Evolutionary conservation across 2,797 vertebrate genomes (phyloP), one percentile per base, ranked within the genome.

Genomic region (Muscicapa comitata): DNA sequence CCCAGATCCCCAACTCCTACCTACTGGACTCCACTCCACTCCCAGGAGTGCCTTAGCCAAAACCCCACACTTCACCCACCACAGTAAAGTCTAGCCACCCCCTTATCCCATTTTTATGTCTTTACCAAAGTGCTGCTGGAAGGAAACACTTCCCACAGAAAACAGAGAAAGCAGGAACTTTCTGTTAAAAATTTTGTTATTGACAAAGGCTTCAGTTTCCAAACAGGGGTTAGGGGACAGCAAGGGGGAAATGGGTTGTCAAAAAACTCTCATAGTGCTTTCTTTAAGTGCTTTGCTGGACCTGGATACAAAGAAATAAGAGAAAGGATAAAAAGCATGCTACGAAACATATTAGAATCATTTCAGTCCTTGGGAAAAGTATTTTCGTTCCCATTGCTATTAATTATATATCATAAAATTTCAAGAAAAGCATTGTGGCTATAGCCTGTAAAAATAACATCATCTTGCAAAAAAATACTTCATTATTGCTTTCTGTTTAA

Each of bases 241-340:
- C 5, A 70, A 11, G 35, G 17, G n/a, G 53, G 47, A 82, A 94
- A 88, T 19, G 4, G 14, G 24, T 68, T 94, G 94, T 90, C 90
- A 91, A 51, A 84, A 37, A 93, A 40, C 25, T 93, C 73, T 81
- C 48, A 35, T 58, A 83, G 76, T 90, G 37, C 75, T 77, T 78
- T 85, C 57, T 94, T 90, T 95, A 96, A 95, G 96, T 95, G 91
- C 73, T 91, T 93, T 96, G 82, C 31, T 96, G 93, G 95, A 96
- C 57, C 93, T 59, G 63, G 51, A 75, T 90, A 37, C 38, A 71
- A 91, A 76, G 70, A 65, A 93, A 75, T 72, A 48, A 42, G 65
- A 71, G 57, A 89, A 95, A 78, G 55, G 35, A 67, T 72, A 65
- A 88, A 57, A 95, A 93, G 23, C 61, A 65, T 48, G 67, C 78